Evolutionary conservation across 2,113 vertebrate genomes (phyloP).

Genomic region (Labeo rohita): DNA sequence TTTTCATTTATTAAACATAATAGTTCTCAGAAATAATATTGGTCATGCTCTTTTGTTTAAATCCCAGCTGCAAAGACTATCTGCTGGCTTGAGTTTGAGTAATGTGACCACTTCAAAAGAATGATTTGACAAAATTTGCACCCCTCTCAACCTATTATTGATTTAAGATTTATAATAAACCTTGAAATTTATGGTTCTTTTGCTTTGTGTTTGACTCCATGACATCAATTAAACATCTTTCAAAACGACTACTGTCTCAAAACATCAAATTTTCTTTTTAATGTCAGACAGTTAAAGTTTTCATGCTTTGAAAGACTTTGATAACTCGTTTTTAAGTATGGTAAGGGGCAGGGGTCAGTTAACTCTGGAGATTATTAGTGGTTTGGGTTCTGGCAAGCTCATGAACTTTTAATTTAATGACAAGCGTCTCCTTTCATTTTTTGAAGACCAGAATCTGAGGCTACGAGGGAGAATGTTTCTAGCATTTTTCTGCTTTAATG

Average conservation of each 20-base stretch:
- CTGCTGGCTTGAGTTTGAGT: slow-evolving; percentile 14
- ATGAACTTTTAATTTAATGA: background rate
- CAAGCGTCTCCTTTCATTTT: background rate
- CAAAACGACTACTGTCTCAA: background rate
- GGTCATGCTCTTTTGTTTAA: slow-evolving; percentile 28
- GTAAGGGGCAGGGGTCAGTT: background rate
- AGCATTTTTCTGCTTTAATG: background rate
- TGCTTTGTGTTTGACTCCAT: slow-evolving; percentile 1
- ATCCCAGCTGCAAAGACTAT: background rate
- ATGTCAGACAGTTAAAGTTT: background rate
- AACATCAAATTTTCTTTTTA: background rate
- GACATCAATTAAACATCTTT: slow-evolving; percentile 25
- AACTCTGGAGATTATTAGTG: background rate
- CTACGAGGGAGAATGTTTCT: background rate
- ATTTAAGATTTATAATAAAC: background rate
- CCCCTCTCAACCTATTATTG: background rate
- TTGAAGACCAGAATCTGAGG: background rate
- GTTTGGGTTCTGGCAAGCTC: background rate
- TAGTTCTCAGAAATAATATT: slow-evolving; percentile 19
- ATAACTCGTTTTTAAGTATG: background rate
- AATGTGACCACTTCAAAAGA: slow-evolving; percentile 3
- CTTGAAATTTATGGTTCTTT: background rate
- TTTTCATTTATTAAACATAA: slow-evolving; percentile 49
- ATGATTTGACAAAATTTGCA: background rate
- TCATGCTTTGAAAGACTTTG: slow-evolving; percentile 14